Conservation (phyloP, 2,113 vertebrate species). For the Chunga burmeisteri region DNA sequence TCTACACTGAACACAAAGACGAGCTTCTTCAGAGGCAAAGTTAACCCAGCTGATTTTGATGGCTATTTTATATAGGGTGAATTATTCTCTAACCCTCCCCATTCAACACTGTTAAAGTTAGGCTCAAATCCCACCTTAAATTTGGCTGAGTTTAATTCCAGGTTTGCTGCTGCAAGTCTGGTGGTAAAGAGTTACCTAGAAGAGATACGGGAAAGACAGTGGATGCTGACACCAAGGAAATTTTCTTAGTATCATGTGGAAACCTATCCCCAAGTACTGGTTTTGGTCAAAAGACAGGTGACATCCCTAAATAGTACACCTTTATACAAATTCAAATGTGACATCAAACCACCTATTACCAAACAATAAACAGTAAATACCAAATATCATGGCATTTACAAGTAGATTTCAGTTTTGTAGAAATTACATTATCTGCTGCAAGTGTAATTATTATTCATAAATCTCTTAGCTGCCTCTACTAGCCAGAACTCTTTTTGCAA, state of each 20-base stretch:
- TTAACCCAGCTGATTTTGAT: not conserved
- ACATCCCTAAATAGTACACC: not conserved
- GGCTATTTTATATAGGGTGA: rapidly evolving
- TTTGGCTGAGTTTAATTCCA: not conserved
- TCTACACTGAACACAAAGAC: not conserved
- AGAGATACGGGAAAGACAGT: not conserved
- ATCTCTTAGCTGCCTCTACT: not conserved
- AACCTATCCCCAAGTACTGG: not conserved
- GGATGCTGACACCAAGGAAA: not conserved
- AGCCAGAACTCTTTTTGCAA: rapidly evolving
- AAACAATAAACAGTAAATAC: too few relatives aligned
- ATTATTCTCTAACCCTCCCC: not conserved
- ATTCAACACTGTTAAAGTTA: not conserved
- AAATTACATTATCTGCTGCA: not conserved
- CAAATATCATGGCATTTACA: not conserved
- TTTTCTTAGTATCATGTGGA: not conserved
- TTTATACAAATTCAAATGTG: not conserved
- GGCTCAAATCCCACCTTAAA: rapidly evolving
- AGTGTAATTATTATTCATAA: not conserved
- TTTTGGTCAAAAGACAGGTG: not conserved
- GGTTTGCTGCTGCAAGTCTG: not conserved
- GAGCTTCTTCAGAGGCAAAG: not conserved
- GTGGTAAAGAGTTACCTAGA: not conserved
- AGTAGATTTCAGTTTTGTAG: not conserved
- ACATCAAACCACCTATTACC: not conserved